Percentiles rank a stretch among this genome's conserved stretches.
phyloP scores from a whole-genome alignment of 1,140 invertebrate species.

The Leptinotarsa defecta region DNA sequence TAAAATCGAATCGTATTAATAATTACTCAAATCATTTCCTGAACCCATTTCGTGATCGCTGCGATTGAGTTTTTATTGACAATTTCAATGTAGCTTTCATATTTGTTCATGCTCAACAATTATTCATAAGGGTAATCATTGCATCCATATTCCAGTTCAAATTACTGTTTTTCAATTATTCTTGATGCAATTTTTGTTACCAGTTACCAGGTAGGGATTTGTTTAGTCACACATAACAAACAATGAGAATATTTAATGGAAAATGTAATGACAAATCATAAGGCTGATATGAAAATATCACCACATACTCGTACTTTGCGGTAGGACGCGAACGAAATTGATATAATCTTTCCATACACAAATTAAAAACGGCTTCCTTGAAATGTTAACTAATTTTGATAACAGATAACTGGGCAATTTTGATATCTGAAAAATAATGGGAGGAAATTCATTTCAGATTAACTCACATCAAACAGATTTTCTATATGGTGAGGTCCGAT shows the following conservation, averaged over 20 bases:
- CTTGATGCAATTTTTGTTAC: background rate
- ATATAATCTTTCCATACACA: too few relatives aligned
- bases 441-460: too few relatives aligned
- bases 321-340: too few relatives aligned
- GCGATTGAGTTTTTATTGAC: background rate
- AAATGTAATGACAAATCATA: background rate
- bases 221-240: background rate
- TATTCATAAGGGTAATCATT: slow-evolving; percentile 7
- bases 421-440: too few relatives aligned
- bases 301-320: too few relatives aligned
- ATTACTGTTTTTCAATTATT: slow-evolving; percentile 16
- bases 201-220: background rate
- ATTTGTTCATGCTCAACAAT: background rate
- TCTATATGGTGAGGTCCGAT: too few relatives aligned
- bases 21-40: slow-evolving; percentile 6
- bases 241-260: background rate
- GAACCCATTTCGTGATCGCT: background rate
- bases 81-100: background rate
- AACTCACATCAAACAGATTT: too few relatives aligned
- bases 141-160: background rate
- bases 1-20: background rate
- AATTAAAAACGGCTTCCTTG: too few relatives aligned
- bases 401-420: too few relatives aligned
- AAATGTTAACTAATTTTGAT: too few relatives aligned
- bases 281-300: too few relatives aligned